These are phyloP conservation scores for Onychomys leucogaster DNA, from an alignment of 2,797 vertebrate genomes.

Conservation along the genomic window DNA sequence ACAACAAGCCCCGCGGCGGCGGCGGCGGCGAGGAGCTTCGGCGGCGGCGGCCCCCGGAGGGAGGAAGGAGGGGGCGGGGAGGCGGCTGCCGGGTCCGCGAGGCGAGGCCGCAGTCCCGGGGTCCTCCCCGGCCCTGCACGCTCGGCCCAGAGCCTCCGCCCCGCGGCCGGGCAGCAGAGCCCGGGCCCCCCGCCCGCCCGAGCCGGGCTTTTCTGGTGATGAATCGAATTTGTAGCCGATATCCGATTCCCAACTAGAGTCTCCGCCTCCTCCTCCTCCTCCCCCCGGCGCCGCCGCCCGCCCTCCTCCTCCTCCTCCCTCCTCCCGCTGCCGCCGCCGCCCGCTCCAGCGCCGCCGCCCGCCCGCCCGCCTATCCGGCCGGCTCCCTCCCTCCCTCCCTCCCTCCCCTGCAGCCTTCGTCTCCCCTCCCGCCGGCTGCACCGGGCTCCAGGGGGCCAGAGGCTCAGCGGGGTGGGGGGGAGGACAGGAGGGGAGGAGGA, in stretches of 20 bases:
- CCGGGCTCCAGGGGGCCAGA: constrained; percentile 74
- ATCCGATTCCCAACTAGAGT: constrained; percentile 81
- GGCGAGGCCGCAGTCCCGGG: constrained; percentile 12
- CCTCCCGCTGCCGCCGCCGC: constrained; percentile 55
- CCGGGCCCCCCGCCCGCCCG: constrained; percentile 64
- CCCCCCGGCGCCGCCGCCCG: constrained; percentile 61
- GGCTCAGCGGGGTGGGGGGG: constrained; percentile 83
- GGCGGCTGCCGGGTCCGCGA: constrained; percentile 77
- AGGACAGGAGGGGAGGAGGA: constrained; percentile 85
- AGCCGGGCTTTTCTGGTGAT: constrained; percentile 64
- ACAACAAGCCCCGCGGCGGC: constrained; percentile 88
- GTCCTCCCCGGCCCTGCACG: neutral
- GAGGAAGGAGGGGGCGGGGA: constrained; percentile 78
- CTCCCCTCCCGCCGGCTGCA: constrained; percentile 79
- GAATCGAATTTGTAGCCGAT: constrained; percentile 80
- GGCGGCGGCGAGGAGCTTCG: constrained; percentile 75
- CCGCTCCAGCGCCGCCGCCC: constrained; percentile 76
- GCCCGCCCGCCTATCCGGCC: constrained; percentile 65
- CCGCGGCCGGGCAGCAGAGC: constrained; percentile 53
- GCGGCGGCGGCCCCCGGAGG: constrained; percentile 73
- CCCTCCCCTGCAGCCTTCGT: constrained; percentile 72
- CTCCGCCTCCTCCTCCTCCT: constrained; percentile 76
- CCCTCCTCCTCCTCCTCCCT: neutral
- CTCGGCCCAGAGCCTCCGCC: constrained; percentile 42
- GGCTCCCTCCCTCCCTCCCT: constrained; percentile 77